Conservation (phyloP, 2,113 vertebrate species). For the Lethenteron camtschaticum region DNA sequence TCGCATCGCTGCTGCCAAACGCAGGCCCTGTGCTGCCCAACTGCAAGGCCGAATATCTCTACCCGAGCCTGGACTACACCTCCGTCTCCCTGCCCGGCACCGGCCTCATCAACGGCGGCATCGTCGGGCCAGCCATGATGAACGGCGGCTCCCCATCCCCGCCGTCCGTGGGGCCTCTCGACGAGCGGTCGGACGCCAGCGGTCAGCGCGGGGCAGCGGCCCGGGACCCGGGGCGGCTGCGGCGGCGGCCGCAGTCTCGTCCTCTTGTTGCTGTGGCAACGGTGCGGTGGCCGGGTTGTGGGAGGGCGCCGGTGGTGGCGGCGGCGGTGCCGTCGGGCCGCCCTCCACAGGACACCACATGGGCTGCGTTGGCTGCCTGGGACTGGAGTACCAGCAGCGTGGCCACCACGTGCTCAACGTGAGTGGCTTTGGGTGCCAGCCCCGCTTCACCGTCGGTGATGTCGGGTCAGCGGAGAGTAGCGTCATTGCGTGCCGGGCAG, state of each 20-base stretch:
- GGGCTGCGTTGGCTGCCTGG: no score
- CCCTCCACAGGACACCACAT: no score
- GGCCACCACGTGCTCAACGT: no score
- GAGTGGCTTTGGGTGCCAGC: no score
- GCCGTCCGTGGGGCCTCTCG: constrained; percentile 39
- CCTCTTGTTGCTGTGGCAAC: constrained; percentile 39
- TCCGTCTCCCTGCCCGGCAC: constrained; percentile 25
- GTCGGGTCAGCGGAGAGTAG: no score
- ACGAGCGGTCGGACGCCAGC: constrained; percentile 22
- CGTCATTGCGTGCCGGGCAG: no score
- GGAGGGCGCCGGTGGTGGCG: constrained; percentile 3
- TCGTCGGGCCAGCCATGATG: constrained; percentile 33
- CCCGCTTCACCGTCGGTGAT: no score
- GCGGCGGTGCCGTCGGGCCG: no score
- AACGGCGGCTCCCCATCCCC: constrained; percentile 42
- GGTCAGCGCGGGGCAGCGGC: constrained; percentile 22
- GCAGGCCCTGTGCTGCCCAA: constrained; percentile 56
- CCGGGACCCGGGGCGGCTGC: constrained; percentile 20
- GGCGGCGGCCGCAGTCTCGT: constrained; percentile 43
- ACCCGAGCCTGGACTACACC: constrained; percentile 52
- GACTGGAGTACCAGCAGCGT: no score
- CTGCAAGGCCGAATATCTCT: constrained; percentile 44
- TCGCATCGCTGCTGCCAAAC: constrained; percentile 33
- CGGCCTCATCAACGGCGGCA: constrained; percentile 29
- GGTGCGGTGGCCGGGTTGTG: constrained; percentile 14